Base-by-base conservation (phyloP, 2,888 invertebrate species). In the Antheraea assamensis region DNA sequence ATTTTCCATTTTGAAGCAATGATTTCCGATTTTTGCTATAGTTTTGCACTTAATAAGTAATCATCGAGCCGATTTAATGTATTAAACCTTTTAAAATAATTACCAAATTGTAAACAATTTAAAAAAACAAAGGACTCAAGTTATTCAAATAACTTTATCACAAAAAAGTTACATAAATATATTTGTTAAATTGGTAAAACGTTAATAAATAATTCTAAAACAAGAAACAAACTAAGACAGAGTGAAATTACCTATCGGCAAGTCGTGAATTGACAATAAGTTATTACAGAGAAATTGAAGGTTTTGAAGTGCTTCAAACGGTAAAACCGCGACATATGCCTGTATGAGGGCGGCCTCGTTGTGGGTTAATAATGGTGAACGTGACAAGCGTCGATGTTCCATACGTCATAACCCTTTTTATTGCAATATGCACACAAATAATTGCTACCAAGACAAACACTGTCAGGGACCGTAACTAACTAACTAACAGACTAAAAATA, bases 361-460 rank as follows among this genome's bases (percentile, higher is more conserved):
- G 78, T 78, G 78, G 76, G 71, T 78, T 58, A 80, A 77, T 79
- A 79, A 79, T 78, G 76, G 72, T 72, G 71, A 76, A 75, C 74
- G 77, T 77, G 77, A 79, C 80, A 78, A 83, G 76, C 78, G 78
- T 77, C 76, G 75, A 76, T 75, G 72, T 64, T 15, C 61, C 61
- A 64, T 30, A 64, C 61, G 77, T 75, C 77, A 74, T 75, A 74
- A 66, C 73, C 80, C 21, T 15, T 71, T 31, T 58, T 42, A 70
- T 58, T 74, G 74, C 82, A 82, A 82, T 83, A 87, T 86, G 85
- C 84, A 85, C 77, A 80, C 77, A 78, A 78, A 77, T 74, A 68
- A 66, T 30, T 55, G 31, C 24, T 58, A 52, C 35, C 5, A 74
- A 52, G 71, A n/a, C 7, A 66, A 42, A 66, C 66, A 31, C 35